These are phyloP conservation scores for Nothobranchius furzeri DNA, from an alignment of 2,113 vertebrate genomes.

Conservation along the genomic window DNA sequence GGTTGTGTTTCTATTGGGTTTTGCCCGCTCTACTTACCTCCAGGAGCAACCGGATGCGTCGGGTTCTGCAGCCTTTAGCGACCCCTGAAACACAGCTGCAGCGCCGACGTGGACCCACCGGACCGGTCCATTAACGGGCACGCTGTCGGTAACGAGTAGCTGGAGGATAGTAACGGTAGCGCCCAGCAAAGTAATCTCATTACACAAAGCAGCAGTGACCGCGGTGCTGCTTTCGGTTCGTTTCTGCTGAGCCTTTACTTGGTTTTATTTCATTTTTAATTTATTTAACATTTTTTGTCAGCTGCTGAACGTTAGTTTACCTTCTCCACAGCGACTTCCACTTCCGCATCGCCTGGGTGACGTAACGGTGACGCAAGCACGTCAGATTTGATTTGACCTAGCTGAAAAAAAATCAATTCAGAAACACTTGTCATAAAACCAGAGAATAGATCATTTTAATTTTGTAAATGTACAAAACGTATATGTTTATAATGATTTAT, in stretches of 20 bases:
- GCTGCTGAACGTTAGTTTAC: conserved; percentile 58
- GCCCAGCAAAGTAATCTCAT: conserved; percentile 8
- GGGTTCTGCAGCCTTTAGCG: conserved; percentile 3
- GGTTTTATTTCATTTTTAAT: background rate
- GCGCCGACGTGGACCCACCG: conserved; percentile 1
- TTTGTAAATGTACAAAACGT: too few relatives aligned
- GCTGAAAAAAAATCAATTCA: background rate
- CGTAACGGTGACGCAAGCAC: conserved; percentile 30
- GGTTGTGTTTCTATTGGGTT: background rate
- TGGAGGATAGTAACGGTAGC: conserved; percentile 8
- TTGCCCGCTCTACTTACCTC: conserved; percentile 16
- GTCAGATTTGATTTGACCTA: background rate
- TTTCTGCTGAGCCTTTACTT: background rate
- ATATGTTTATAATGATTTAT: too few relatives aligned
- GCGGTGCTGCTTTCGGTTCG: background rate
- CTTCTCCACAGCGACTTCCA: conserved; percentile 66
- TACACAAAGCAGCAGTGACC: conserved; percentile 7
- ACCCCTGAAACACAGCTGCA: background rate
- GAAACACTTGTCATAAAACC: too few relatives aligned
- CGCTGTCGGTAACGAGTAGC: conserved; percentile 6
- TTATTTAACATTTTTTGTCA: background rate
- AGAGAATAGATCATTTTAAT: too few relatives aligned
- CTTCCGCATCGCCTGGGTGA: conserved; percentile 63
- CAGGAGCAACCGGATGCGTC: too few relatives aligned
- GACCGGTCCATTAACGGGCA: conserved; percentile 30